Percentiles rank a stretch among this genome's conserved stretches.
Evolutionary conservation across 1,140 invertebrate species (phyloP).

Genomic region (Cheumatopsyche charites): DNA sequence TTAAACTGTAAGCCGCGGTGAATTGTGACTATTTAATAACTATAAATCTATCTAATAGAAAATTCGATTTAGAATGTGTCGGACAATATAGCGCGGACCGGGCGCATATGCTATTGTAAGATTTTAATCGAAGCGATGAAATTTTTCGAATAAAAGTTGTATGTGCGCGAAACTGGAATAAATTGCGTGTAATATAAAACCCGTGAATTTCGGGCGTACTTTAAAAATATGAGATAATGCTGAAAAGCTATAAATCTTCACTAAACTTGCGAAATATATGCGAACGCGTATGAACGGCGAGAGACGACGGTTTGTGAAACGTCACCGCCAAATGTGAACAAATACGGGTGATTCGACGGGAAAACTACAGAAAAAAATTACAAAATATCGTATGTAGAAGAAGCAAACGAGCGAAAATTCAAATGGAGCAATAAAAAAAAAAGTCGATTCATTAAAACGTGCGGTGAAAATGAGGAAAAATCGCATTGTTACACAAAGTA

Average conservation of each 20-base stretch:
- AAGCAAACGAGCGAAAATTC: background rate
- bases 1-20: too few species aligned
- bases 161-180: too few species aligned
- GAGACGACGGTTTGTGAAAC: background rate
- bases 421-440: background rate
- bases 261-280: conserved; percentile 3
- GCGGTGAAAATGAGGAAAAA: too few species aligned
- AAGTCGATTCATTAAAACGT: too few species aligned
- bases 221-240: conserved; percentile 28
- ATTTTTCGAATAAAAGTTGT: too few species aligned
- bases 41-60: too few species aligned
- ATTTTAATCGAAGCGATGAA: too few species aligned
- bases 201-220: background rate
- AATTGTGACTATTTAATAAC: too few species aligned
- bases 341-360: conserved; percentile 7
- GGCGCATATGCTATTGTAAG: too few species aligned
- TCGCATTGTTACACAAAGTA: too few species aligned
- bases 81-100: too few species aligned
- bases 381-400: background rate
- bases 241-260: conserved; percentile 21
- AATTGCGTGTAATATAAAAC: background rate
- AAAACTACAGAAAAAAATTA: background rate
- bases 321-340: conserved; percentile 18
- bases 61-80: too few species aligned
- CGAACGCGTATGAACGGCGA: background rate